Conservation (phyloP, 1,140 invertebrate genomes). For the Brachystomella parvula region DNA sequence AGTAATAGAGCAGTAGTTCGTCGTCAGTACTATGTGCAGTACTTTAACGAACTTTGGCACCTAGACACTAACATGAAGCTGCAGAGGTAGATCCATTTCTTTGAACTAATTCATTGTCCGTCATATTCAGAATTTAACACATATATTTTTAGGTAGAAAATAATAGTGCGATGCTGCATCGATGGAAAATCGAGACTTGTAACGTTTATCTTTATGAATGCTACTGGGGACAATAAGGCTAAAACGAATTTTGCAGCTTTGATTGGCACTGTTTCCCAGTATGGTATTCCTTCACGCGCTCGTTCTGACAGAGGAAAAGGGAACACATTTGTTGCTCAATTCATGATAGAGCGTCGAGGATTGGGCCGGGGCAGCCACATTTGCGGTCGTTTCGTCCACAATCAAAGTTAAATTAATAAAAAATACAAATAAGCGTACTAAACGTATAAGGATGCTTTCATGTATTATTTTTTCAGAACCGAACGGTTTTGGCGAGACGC, state of each 20-base stretch:
- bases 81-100: conserved; percentile 9
- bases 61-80: conserved; percentile 23
- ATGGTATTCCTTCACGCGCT: conserved; percentile 3
- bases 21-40: conserved; percentile 17
- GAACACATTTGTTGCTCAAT: conserved; percentile 20
- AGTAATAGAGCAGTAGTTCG: conserved; percentile 17
- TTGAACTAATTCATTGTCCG: not conserved
- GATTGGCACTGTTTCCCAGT: not conserved
- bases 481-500: conserved; percentile 18
- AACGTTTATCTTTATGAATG: conserved; percentile 11
- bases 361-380: conserved; percentile 27
- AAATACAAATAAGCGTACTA: too few relatives aligned
- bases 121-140: not conserved
- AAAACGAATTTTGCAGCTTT: conserved; percentile 10
- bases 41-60: conserved; percentile 29
- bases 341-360: conserved; percentile 24
- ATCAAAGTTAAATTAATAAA: conserved; percentile 34
- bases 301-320: conserved; percentile 27
- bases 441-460: too few relatives aligned
- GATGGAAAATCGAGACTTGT: conserved; percentile 19
- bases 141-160: conserved; percentile 7
- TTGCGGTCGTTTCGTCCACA: conserved; percentile 26
- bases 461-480: conserved; percentile 1
- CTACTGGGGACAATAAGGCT: conserved; percentile 11
- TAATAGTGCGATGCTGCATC: conserved; percentile 15